Evolutionary conservation across 2,888 invertebrate species (phyloP).

Genomic region (Halictus quadricinctus): DNA sequence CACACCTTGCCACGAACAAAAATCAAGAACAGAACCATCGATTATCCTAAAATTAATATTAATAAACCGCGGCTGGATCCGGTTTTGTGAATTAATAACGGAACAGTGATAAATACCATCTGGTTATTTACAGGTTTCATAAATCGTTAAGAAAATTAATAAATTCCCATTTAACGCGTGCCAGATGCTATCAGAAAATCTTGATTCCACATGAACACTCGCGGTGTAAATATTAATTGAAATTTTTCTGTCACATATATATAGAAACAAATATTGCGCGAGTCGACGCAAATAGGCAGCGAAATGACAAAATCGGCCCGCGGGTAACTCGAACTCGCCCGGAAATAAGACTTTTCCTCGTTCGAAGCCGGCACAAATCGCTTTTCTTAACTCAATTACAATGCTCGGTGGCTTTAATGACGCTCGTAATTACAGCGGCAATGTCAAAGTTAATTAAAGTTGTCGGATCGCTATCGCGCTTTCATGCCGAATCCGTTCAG

Average conservation of each 20-base stretch:
- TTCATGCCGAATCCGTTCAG: slow-evolving; percentile 65
- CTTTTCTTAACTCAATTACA: slow-evolving; percentile 73
- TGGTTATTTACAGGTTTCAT: too few relatives aligned
- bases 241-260: too few relatives aligned
- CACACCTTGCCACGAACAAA: too few relatives aligned
- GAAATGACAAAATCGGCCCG: slow-evolving; percentile 26
- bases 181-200: too few relatives aligned
- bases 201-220: too few relatives aligned
- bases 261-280: not conserved
- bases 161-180: too few relatives aligned
- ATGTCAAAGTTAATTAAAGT: slow-evolving; percentile 74
- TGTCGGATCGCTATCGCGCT: slow-evolving; percentile 72
- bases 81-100: not conserved
- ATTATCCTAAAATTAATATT: not conserved
- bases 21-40: not conserved
- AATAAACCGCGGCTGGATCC: not conserved
- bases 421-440: slow-evolving; percentile 69
- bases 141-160: not conserved
- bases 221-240: too few relatives aligned
- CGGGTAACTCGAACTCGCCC: slow-evolving; percentile 4
- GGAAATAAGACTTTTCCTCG: slow-evolving; percentile 55
- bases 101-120: not conserved
- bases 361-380: slow-evolving; percentile 62
- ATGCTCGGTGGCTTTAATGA: slow-evolving; percentile 69
- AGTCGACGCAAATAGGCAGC: not conserved